Evolutionary conservation across 2,888 invertebrate genomes (phyloP), one percentile per base, ranked within the genome.

Genomic region (Lottia scabra): DNA sequence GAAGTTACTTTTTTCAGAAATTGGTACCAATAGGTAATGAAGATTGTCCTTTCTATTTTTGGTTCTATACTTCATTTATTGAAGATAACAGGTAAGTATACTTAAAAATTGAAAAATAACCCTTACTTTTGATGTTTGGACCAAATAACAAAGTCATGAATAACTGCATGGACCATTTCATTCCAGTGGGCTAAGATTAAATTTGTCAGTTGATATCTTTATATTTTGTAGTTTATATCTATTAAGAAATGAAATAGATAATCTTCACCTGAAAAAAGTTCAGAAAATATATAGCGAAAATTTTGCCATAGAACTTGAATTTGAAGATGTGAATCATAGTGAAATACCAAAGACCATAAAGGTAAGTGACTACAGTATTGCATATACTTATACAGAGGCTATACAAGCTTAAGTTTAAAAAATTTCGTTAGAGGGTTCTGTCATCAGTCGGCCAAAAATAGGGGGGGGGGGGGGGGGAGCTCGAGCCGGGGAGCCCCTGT

Each of bases 41-140:
- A 80, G 86, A 91, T 72, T 90, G 90, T 82, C 89, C 91, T n/a
- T 91, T 91, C 81, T 91, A 89, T 81, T 90, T 91, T 79, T 91
- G 91, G 91, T 91, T 91, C 82, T 88, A 91, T 77, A 91, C 91
- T n/a, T 86, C 88, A 48, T 91, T 91, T 73, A 85, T 91, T 48
- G 87, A 89, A 75, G 81, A 88, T 67, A 83, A 88, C 75, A 87
- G 81, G 90, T 89, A 80, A 84, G 84, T 80, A 19, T n/a, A 12
- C 0, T 63, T n/a, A 63, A 10, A 8, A 46, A 38, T 1, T 8
- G 5, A 1, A 30, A 2, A 4, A 4, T 2, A 2, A 4, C 6
- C 6, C 30, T 30, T 4, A 4, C 30, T 30, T 6, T 6, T 8
- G 10, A 38, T 38, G 1, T 1, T 38, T 38, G 5, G 5, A 38